A percentile compares a stretch with the other conserved stretches of the same genome.
Evolutionary conservation across 2,797 vertebrate genomes (phyloP).

Genomic region (Sebastes alutus): DNA sequence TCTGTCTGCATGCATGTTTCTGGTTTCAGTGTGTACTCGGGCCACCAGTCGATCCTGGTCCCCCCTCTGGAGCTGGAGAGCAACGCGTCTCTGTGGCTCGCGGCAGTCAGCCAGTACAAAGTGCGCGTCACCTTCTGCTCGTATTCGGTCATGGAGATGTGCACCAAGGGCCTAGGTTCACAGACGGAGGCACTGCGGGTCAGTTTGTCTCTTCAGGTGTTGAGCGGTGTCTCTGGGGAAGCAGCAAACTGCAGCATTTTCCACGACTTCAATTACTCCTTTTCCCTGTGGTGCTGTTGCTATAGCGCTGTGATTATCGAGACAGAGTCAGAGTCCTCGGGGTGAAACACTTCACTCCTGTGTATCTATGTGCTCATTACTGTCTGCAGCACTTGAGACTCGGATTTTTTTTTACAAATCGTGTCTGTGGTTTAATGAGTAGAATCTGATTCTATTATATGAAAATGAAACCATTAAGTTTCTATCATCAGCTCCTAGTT

Average conservation of each 20-base stretch:
- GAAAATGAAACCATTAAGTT: background rate
- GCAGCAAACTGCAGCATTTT: background rate
- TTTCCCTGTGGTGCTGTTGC: background rate
- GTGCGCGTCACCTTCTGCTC: slow-evolving; percentile 97
- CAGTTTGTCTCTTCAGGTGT: slow-evolving; percentile 57
- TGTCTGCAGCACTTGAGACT: background rate
- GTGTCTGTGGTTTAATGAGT: slow-evolving; percentile 1
- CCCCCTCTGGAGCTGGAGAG: slow-evolving; percentile 95
- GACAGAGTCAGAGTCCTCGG: slow-evolving; percentile 1
- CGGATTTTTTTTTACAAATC: background rate
- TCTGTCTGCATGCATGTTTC: slow-evolving; percentile 25
- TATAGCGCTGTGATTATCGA: background rate
- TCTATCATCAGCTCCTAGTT: background rate
- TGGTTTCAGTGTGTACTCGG: slow-evolving; percentile 90
- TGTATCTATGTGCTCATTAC: background rate
- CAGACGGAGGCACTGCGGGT: slow-evolving; percentile 92
- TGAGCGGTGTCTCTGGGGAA: background rate
- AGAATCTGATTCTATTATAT: background rate
- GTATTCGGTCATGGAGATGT: slow-evolving; percentile 98
- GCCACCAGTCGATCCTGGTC: slow-evolving; percentile 95
- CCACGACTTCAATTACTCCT: background rate
- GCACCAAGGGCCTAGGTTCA: slow-evolving; percentile 92
- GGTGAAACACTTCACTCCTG: background rate
- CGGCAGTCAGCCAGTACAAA: slow-evolving; percentile 95
- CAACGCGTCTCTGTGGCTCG: slow-evolving; percentile 93